Percentiles rank a stretch among this genome's conserved stretches.
These are phyloP conservation scores for Taphrorychus bicolor DNA, from an alignment of 2,888 invertebrate species.

Conservation along the genomic window DNA sequence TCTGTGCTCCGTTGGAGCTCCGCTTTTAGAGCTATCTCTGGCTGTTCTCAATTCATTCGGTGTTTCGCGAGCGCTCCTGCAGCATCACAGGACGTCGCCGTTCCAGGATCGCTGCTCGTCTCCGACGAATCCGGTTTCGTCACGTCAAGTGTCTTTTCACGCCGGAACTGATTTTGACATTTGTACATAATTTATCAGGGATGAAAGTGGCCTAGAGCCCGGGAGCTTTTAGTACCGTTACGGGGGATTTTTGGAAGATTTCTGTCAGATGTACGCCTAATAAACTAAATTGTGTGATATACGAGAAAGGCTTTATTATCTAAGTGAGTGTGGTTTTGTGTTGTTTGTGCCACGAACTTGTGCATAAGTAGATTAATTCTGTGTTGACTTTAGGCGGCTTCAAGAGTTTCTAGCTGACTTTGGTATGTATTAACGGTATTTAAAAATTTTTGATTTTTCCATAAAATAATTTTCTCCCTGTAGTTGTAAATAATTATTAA, in stretches of 20 bases:
- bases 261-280: background rate
- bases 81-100: constrained; percentile 17
- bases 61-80: constrained; percentile 21
- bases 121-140: background rate
- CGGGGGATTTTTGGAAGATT: background rate
- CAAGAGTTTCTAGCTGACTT: too few species aligned
- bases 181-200: background rate
- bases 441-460: too few species aligned
- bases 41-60: constrained; percentile 31
- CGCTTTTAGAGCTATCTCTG: constrained; percentile 28
- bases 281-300: background rate
- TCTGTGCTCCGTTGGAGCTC: constrained; percentile 27
- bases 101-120: background rate
- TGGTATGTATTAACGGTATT: too few species aligned
- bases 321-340: background rate
- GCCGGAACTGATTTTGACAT: constrained; percentile 3
- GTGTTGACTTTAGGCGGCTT: too few species aligned
- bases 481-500: too few species aligned
- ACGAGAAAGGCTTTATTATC: background rate
- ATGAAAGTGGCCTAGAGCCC: background rate
- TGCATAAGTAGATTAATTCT: too few species aligned
- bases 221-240: background rate
- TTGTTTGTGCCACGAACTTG: too few species aligned
- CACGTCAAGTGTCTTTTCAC: background rate
- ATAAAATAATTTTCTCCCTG: too few species aligned